phyloP scores from a whole-genome alignment of 2,888 invertebrate genomes.

The Polydrusus tereticollis region DNA sequence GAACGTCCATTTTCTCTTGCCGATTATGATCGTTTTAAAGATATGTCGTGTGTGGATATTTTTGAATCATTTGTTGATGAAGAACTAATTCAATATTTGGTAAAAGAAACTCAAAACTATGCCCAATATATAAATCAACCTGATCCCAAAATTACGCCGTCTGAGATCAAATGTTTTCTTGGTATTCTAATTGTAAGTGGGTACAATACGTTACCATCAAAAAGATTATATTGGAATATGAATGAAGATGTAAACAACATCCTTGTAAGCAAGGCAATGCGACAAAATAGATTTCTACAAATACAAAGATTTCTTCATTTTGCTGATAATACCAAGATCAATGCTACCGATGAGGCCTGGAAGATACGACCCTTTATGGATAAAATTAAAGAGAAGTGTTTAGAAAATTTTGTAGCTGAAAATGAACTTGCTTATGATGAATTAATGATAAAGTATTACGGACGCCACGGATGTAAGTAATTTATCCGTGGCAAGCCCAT shows the following conservation, averaged over 20 bases:
- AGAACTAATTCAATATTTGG: not conserved
- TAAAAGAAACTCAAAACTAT: constrained; percentile 6
- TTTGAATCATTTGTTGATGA: too few relatives aligned
- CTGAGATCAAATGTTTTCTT: not conserved
- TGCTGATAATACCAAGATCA: constrained; percentile 11
- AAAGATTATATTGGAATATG: constrained; percentile 24
- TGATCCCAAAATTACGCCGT: not conserved
- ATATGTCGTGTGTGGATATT: too few relatives aligned
- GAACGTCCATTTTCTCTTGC: too few relatives aligned
- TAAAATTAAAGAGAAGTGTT: not conserved
- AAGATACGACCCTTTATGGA: constrained; percentile 21
- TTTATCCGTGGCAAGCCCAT: too few relatives aligned
- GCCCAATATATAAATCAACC: constrained; percentile 3
- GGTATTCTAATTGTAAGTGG: constrained; percentile 21
- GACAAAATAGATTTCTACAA: constrained; percentile 13
- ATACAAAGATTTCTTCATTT: constrained; percentile 24
- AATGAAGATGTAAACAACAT: constrained; percentile 1
- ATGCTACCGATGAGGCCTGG: constrained; percentile 17
- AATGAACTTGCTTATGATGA: constrained; percentile 19
- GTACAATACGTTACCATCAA: constrained; percentile 19
- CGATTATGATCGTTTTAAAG: too few relatives aligned
- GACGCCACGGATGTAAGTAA: constrained; percentile 27
- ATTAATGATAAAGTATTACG: constrained; percentile 26
- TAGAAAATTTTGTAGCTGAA: constrained; percentile 20
- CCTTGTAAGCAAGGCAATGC: constrained; percentile 22